Conservation (phyloP, 2,888 invertebrate species). For the Punctoribates punctum region DNA sequence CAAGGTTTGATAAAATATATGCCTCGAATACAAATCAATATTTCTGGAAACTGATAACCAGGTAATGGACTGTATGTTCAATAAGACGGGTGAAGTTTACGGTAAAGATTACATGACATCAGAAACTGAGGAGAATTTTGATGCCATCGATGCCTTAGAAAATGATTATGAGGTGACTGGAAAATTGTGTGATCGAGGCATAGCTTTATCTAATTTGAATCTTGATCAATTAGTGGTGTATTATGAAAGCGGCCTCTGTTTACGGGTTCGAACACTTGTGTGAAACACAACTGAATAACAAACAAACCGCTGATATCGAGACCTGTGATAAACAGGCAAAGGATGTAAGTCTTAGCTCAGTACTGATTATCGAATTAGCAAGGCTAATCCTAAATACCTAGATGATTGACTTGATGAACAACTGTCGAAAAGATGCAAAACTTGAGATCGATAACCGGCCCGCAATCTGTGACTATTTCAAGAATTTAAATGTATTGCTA, state of each 20-base stretch:
- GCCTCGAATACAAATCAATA: background rate
- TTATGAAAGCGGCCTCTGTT: background rate
- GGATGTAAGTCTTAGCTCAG: background rate
- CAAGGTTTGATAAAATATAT: background rate
- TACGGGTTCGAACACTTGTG: constrained; percentile 13
- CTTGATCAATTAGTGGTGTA: background rate
- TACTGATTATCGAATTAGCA: background rate
- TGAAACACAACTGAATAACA: background rate
- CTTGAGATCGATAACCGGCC: background rate
- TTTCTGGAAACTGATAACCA: background rate
- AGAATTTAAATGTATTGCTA: background rate
- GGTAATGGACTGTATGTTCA: constrained; percentile 22
- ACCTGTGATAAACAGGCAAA: background rate
- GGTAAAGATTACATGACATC: background rate
- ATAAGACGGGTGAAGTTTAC: background rate
- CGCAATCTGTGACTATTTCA: background rate
- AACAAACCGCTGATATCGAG: background rate
- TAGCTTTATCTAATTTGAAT: background rate
- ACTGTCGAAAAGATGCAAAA: background rate
- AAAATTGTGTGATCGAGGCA: background rate
- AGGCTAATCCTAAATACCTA: background rate
- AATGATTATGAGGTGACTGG: background rate
- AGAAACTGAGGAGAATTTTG: background rate
- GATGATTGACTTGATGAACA: background rate
- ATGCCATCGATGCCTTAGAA: constrained; percentile 12